Base-by-base conservation (phyloP, 2,113 vertebrate genomes). In the Dicerorhinus sumatrensis region DNA sequence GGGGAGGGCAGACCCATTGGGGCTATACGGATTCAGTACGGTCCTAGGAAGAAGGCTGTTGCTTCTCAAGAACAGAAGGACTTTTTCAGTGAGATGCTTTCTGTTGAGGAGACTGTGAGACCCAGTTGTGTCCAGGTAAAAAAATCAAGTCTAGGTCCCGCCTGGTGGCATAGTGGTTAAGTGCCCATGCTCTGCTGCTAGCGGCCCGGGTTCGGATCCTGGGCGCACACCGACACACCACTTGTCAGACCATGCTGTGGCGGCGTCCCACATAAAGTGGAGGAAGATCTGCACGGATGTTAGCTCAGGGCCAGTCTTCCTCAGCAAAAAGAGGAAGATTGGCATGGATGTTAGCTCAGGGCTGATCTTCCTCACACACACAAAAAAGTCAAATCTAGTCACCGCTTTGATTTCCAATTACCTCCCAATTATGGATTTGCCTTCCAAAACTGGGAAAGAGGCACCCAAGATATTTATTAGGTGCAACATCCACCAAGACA, bases 351-450 rank as follows among this genome's bases (percentile, higher is more conserved):
- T 42, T 42, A 42, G 42, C 42, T 42, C 42, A 42, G 42, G 42
- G 42, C 3, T 42, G 42, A 42, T 42, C 42, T 42, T 42, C 42
- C 42, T 42, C 42, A 42, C 42, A 42, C 4, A 42, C 21, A 67
- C 42, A 90, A 65, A 79, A 76, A 77, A 33, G 42, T 25, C 51
- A 54, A 54, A 3, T 54, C 51, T 39, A 63, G 6, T 75, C 46
- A 54, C 27, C 63, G 42, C 18, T 97, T 58, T 72, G 48, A 82
- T 77, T 92, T 91, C 72, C 14, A 75, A 0, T 80, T 63, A n/a
- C 5, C 11, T 93, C n/a, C 51, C n/a, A 79, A 33, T 54, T 80
- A 33, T 14, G 2, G n/a, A 82, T 91, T 91, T 86, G 29, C 8
- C 9, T 88, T 82, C 48, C 21, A 60, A 13, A 86, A 86, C 27